Percentiles rank a stretch among this genome's conserved stretches.
Evolutionary conservation across 53 echinoderm and acorn worm genomes (phyloP).

Genomic region (Mesocentrotus franciscanus): DNA sequence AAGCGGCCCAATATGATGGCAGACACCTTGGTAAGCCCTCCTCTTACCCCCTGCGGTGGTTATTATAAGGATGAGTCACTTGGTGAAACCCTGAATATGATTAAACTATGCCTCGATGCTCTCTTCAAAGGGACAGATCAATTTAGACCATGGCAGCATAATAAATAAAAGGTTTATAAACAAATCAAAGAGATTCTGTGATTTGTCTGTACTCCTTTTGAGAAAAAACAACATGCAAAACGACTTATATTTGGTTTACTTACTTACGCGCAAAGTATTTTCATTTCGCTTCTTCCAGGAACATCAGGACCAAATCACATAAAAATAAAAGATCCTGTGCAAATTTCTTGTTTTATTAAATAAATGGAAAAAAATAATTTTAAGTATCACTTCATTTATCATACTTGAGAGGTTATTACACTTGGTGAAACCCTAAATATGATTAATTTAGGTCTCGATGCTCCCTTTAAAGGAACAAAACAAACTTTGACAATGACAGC

Average conservation of each 20-base stretch:
- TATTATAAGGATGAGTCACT: constrained; percentile 54
- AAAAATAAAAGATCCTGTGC: too few species aligned
- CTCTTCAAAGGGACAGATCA: background rate
- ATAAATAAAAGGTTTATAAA: too few species aligned
- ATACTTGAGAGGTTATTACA: background rate
- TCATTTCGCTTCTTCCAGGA: too few species aligned
- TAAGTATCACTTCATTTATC: too few species aligned
- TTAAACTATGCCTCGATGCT: constrained; percentile 44
- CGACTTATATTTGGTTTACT: too few species aligned
- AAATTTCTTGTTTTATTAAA: too few species aligned
- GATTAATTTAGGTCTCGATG: constrained; percentile 16
- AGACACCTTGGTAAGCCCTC: constrained; percentile 21
- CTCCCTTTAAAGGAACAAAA: background rate
- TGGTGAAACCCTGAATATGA: constrained; percentile 23
- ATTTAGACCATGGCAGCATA: background rate
- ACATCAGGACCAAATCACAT: too few species aligned
- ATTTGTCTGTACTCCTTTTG: too few species aligned
- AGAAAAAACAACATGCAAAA: too few species aligned
- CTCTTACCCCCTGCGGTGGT: constrained; percentile 28
- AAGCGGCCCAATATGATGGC: background rate
- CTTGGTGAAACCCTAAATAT: background rate
- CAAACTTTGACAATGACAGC: background rate
- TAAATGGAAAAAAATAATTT: too few species aligned
- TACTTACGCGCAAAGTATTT: too few species aligned
- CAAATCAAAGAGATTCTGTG: too few species aligned